Base-by-base conservation (phyloP, 2,888 invertebrate species). In the Caenorhabditis sp. region DNA sequence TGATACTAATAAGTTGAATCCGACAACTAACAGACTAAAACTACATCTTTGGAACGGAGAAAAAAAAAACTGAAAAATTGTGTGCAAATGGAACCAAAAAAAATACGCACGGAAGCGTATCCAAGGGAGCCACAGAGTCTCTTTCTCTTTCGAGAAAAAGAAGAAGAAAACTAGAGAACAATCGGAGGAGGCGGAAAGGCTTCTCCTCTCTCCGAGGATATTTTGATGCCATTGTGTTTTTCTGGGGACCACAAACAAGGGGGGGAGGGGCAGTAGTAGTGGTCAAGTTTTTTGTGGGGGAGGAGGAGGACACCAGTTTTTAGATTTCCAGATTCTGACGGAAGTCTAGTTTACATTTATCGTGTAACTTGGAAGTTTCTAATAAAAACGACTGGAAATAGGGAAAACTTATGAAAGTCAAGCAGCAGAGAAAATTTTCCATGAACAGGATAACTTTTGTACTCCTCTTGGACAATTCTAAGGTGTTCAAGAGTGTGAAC, bases 81-180 rank as follows among this genome's bases (percentile, higher is more conserved):
- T 26, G n/a, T n/a, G n/a, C 19, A 3, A 19, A 14, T 41, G 38
- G 31, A 41, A 28, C 4, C 7, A 31, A 7, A 7, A 31, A 31
- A 5, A 38, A 38, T 2, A 49, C 49, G 54, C 77, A 69, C 41
- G 54, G 54, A 69, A 49, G 69, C 69, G 77, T 77, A 69, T 77
- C 77, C 77, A 77, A 69, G 77, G 77, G 63, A 68, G 68, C 58
- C 22, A 35, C 28, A 6, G 19, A 19, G 19, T 22, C 22, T 22
- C 38, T 44, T 47, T 28, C 19, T 35, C 24, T 5, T 8, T 24
- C 31, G 47, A 35, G 24, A 54, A 54, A 54, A 54, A 26, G 26
- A 6, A 8, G n/a, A 10, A 54, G 8, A 59, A 59, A 59, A 54
- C 19, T 58, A 61, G 47, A 75, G 64, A 59, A 77, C 69, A 77